Evolutionary conservation across 2,797 vertebrate genomes (phyloP).

Genomic region (Acanthopagrus latus): DNA sequence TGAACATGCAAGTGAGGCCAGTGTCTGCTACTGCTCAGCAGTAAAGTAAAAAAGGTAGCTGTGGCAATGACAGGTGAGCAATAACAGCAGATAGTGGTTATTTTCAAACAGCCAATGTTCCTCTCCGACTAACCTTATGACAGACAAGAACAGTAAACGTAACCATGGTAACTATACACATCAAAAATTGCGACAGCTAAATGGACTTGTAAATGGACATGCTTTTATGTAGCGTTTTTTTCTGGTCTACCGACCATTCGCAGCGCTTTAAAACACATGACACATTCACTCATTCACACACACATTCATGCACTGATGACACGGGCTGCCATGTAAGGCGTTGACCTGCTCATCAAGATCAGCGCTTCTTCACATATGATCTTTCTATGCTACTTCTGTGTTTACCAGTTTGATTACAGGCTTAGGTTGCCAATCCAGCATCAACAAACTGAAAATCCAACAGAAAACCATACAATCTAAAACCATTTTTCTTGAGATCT

Average conservation of each 20-base stretch:
- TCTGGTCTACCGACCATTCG: too few species aligned
- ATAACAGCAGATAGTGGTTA: neutral
- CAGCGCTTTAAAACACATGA: too few species aligned
- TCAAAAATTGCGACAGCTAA: neutral
- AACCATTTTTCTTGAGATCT: neutral
- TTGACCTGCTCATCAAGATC: too few species aligned
- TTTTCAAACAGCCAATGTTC: neutral
- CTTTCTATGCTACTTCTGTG: neutral
- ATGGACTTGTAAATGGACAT: too few species aligned
- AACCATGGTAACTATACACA: neutral
- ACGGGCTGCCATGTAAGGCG: too few species aligned
- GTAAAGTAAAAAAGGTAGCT: neutral
- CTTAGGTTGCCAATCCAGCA: neutral
- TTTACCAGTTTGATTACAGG: conserved; percentile 1
- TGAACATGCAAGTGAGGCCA: neutral
- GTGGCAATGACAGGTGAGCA: neutral
- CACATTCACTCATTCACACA: too few species aligned
- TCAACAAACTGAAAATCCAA: neutral
- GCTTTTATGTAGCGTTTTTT: too few species aligned
- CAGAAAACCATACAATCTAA: neutral
- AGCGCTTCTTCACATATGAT: too few species aligned
- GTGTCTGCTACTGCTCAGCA: neutral
- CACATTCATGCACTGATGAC: too few species aligned
- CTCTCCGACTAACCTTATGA: neutral
- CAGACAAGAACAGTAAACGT: neutral